These are phyloP conservation scores for Parnassius apollo DNA, from an alignment of 2,888 invertebrate species.

Conservation along the genomic window DNA sequence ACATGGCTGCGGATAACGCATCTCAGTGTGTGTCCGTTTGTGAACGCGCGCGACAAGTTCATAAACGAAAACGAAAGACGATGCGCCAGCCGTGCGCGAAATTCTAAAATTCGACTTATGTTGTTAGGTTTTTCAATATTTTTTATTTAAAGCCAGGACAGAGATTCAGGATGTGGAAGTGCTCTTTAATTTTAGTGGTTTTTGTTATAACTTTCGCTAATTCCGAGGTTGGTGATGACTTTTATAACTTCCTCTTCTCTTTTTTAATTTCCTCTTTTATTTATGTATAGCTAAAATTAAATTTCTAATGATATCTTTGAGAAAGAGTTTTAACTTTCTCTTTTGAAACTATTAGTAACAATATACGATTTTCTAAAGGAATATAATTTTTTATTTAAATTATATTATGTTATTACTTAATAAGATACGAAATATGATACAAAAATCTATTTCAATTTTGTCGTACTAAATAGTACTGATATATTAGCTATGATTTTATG, in stretches of 20 bases:
- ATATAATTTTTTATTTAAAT: too few species aligned
- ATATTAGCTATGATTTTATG: too few species aligned
- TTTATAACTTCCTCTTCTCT: slow-evolving; percentile 26
- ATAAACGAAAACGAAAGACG: slow-evolving; percentile 46
- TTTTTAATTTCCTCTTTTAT: slow-evolving; percentile 2
- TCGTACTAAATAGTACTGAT: too few species aligned
- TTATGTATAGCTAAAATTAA: not conserved
- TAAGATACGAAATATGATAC: too few species aligned
- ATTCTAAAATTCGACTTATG: slow-evolving; percentile 53
- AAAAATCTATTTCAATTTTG: too few species aligned
- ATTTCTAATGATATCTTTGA: not conserved
- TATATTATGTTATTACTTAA: too few species aligned
- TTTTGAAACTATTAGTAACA: too few species aligned
- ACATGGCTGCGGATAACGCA: slow-evolving; percentile 40
- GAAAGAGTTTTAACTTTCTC: too few species aligned
- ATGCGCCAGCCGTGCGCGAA: slow-evolving; percentile 62
- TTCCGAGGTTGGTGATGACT: slow-evolving; percentile 56
- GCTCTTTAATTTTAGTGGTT: slow-evolving; percentile 60
- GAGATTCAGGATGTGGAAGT: slow-evolving; percentile 64
- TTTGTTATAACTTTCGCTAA: slow-evolving; percentile 60
- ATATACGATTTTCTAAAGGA: too few species aligned
- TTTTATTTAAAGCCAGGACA: slow-evolving; percentile 40
- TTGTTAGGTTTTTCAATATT: slow-evolving; percentile 43
- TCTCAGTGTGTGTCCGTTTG: slow-evolving; percentile 65
- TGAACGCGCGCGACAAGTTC: slow-evolving; percentile 62